A percentile compares a stretch with the other conserved stretches of the same genome.
phyloP scores from a whole-genome alignment of 2,113 vertebrate genomes.

The Megalops atlanticus region DNA sequence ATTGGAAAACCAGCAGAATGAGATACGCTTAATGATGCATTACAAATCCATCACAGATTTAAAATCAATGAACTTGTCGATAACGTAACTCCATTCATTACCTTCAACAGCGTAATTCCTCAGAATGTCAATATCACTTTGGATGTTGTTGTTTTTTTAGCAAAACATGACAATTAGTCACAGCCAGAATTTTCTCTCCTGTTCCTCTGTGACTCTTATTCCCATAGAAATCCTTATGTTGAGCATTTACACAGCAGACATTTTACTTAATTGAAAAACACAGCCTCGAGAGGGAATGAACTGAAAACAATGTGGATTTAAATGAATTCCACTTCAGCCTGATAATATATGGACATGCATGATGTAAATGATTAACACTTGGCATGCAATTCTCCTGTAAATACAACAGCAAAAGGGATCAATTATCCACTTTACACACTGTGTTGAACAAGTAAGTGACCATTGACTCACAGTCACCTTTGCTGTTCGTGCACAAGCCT shows the following conservation, averaged over 20 bases:
- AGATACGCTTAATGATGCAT: not conserved
- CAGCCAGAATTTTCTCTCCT: not conserved
- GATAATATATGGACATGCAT: not conserved
- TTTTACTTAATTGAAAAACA: not conserved
- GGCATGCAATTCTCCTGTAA: not conserved
- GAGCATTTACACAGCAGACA: not conserved
- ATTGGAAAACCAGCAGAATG: not conserved
- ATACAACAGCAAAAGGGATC: not conserved
- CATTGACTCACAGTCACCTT: not conserved
- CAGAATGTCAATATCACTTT: not conserved
- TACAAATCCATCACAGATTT: not conserved
- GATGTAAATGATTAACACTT: not conserved
- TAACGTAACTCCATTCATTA: not conserved
- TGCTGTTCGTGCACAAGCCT: not conserved
- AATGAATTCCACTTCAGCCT: not conserved
- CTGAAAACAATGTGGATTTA: not conserved
- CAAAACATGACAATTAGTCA: not conserved
- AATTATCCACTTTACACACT: not conserved
- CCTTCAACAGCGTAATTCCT: not conserved
- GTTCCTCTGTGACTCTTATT: not conserved
- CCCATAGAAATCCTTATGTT: too few relatives aligned
- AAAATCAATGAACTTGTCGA: slow-evolving; percentile 6
- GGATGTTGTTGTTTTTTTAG: not conserved
- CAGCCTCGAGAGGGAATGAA: not conserved
- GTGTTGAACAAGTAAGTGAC: not conserved